Percentiles rank a stretch among this genome's conserved stretches.
These are phyloP conservation scores for Takifugu ocellatus DNA, from an alignment of 2,797 vertebrate genomes.

Conservation along the genomic window DNA sequence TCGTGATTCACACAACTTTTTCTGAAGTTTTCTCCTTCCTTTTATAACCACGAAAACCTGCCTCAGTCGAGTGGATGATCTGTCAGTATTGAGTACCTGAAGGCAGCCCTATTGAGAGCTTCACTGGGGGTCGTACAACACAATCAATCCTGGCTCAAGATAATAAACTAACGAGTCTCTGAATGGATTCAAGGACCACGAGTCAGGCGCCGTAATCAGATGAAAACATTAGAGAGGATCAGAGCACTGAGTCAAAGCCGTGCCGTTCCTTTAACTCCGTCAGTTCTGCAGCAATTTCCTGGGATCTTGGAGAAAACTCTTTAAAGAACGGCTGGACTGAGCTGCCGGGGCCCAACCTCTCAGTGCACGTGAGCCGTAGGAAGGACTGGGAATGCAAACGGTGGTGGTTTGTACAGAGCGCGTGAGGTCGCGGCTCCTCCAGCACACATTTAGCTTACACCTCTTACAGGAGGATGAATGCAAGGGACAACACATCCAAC, in stretches of 20 bases:
- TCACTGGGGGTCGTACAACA: not conserved
- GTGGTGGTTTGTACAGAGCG: not conserved
- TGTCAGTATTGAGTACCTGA: not conserved
- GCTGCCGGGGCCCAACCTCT: too few species aligned
- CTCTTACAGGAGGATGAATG: slow-evolving; percentile 18
- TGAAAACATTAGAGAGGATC: slow-evolving; percentile 6
- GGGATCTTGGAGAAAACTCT: too few species aligned
- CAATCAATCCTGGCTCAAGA: too few species aligned
- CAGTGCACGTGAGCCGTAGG: too few species aligned
- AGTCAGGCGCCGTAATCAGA: slow-evolving; percentile 5
- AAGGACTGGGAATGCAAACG: not conserved
- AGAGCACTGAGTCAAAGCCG: slow-evolving; percentile 7
- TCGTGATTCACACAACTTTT: slow-evolving; percentile 21
- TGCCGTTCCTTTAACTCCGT: too few species aligned
- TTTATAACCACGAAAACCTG: slow-evolving; percentile 22
- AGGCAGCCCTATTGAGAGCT: not conserved
- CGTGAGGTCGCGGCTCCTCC: slow-evolving; percentile 9
- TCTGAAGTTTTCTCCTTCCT: slow-evolving; percentile 20
- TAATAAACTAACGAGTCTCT: too few species aligned
- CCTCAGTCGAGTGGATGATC: too few species aligned
- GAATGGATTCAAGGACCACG: not conserved
- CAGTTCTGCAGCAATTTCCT: too few species aligned
- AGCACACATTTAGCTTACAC: slow-evolving; percentile 23
- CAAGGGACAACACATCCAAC: slow-evolving; percentile 32
- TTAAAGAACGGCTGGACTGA: too few species aligned